A percentile compares a stretch with the other conserved stretches of the same genome.
These are phyloP conservation scores for Chionis minor DNA, from an alignment of 2,113 vertebrate species.

Conservation along the genomic window DNA sequence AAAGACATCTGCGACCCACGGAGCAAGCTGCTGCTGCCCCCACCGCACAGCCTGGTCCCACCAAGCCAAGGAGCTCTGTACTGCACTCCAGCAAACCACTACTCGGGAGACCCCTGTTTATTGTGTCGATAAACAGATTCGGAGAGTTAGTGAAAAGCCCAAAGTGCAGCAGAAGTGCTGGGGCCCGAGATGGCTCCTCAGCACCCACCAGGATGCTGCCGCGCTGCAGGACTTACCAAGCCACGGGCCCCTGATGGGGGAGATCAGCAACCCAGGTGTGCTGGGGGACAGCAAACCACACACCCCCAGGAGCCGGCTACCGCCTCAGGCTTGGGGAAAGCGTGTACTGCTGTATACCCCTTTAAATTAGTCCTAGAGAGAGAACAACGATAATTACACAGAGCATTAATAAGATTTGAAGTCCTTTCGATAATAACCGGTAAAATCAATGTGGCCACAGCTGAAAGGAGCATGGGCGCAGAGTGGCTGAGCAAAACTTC, in stretches of 20 bases:
- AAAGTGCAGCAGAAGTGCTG: not conserved
- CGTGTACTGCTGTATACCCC: rapidly evolving
- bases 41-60: not conserved
- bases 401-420: not conserved
- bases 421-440: not conserved
- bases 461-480: rapidly evolving
- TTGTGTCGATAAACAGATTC: rapidly evolving
- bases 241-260: rapidly evolving
- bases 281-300: too few species aligned
- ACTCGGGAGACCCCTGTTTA: rapidly evolving
- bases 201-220: not conserved
- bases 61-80: rapidly evolving
- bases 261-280: rapidly evolving
- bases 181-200: not conserved
- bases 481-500: not conserved
- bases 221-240: not conserved
- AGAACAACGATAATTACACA: not conserved
- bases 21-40: not conserved
- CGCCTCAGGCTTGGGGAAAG: not conserved
- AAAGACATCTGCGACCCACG: rapidly evolving
- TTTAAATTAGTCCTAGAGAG: not conserved
- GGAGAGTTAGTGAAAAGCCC: not conserved
- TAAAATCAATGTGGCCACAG: not conserved
- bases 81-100: not conserved
- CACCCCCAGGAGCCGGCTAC: not conserved